Percentiles rank a stretch among this genome's conserved stretches.
phyloP scores from a whole-genome alignment of 2,888 invertebrate species.

The Keiferia lycopersicella region DNA sequence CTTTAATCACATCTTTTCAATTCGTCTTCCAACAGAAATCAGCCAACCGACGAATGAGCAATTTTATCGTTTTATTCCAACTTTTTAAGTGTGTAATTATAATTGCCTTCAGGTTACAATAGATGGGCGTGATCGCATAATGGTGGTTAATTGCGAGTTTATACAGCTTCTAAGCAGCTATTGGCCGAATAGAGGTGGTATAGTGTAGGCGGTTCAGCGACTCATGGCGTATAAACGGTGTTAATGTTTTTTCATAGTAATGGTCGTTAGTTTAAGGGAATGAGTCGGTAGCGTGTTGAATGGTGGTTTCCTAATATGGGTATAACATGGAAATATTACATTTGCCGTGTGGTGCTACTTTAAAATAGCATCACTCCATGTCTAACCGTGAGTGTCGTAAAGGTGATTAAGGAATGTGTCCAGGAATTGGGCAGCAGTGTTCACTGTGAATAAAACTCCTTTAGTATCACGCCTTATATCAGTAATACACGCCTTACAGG shows the following conservation, averaged over 20 bases:
- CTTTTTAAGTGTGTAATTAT: conserved; percentile 31
- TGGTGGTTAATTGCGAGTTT: conserved; percentile 26
- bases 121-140: conserved; percentile 36
- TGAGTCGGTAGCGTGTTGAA: conserved; percentile 7
- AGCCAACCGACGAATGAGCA: conserved; percentile 12
- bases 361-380: no score
- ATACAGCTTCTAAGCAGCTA: conserved; percentile 22
- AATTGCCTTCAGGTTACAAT: conserved; percentile 35
- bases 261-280: not conserved
- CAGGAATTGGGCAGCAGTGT: no score
- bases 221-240: not conserved
- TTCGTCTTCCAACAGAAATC: conserved; percentile 1
- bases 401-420: no score
- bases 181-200: conserved; percentile 32
- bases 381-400: no score
- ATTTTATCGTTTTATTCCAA: conserved; percentile 19
- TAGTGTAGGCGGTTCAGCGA: conserved; percentile 10
- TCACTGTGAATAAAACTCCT: no score
- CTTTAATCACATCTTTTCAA: not conserved
- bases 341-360: no score
- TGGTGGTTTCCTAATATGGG: not conserved
- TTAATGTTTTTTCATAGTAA: not conserved
- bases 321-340: not conserved
- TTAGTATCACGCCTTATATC: no score
- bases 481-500: no score